A percentile compares a stretch with the other conserved stretches of the same genome.
Conservation (phyloP, 1,140 invertebrate genomes). For the Mylabris phalerata region DNA sequence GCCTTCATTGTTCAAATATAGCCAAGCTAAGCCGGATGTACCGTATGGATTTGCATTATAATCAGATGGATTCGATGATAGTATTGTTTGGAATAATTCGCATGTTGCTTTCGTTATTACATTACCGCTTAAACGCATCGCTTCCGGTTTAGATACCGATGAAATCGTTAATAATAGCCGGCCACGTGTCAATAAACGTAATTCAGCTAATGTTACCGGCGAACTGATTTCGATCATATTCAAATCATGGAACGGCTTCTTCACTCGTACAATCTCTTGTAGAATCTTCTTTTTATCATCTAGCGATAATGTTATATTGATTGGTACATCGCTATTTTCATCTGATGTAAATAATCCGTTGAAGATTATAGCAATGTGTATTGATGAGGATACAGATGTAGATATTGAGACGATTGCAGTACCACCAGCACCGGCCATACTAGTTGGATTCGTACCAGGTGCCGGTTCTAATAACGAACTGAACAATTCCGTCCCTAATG, state of each 20-base stretch:
- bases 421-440: constrained; percentile 62
- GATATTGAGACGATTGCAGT: constrained; percentile 78
- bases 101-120: constrained; percentile 66
- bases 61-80: constrained; percentile 46
- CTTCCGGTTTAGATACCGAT: constrained; percentile 54
- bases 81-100: constrained; percentile 69
- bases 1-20: constrained; percentile 69
- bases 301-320: constrained; percentile 63
- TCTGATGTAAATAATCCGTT: constrained; percentile 67
- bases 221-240: constrained; percentile 68
- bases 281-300: constrained; percentile 57
- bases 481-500: constrained; percentile 71
- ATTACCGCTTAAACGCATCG: constrained; percentile 54
- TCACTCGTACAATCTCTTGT: constrained; percentile 42
- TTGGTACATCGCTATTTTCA: constrained; percentile 56
- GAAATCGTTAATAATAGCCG: constrained; percentile 60
- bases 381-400: constrained; percentile 65
- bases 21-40: constrained; percentile 62
- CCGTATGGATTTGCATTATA: constrained; percentile 41
- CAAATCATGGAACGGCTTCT: constrained; percentile 65
- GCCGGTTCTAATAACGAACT: constrained; percentile 71
- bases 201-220: constrained; percentile 60
- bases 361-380: constrained; percentile 74
- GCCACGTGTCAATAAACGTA: constrained; percentile 63
- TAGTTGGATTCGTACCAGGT: constrained; percentile 42